A percentile compares a stretch with the other conserved stretches of the same genome.
Conservation (phyloP, 2,888 invertebrate genomes). For the Chymomyza fuscimana region DNA sequence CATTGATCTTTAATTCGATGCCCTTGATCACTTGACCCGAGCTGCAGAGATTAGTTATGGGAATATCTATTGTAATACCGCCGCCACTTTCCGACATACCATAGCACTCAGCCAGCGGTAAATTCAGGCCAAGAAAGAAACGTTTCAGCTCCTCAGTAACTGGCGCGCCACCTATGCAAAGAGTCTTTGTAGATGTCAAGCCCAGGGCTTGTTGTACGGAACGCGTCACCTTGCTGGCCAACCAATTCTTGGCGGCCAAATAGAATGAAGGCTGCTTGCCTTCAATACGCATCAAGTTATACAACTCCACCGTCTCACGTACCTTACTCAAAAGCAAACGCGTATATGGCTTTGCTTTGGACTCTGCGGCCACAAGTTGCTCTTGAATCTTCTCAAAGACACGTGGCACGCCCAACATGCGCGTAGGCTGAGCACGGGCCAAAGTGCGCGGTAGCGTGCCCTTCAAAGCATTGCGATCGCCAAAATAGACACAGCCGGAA, state of each 20-base stretch:
- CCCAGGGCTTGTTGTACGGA: constrained; percentile 89
- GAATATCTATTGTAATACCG: constrained; percentile 82
- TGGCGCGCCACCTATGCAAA: constrained; percentile 91
- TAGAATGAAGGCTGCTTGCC: constrained; percentile 62
- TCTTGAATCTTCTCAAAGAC: constrained; percentile 97
- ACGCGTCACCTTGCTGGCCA: constrained; percentile 84
- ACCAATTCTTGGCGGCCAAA: constrained; percentile 58
- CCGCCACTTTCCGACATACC: constrained; percentile 95
- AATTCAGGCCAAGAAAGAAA: constrained; percentile 91
- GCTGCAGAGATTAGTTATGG: constrained; percentile 82
- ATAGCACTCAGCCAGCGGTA: constrained; percentile 89
- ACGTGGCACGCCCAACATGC: constrained; percentile 92
- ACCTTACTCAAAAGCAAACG: constrained; percentile 86
- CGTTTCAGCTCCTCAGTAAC: constrained; percentile 88
- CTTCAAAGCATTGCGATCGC: constrained; percentile 92
- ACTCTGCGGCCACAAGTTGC: constrained; percentile 87
- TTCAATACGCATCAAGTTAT: constrained; percentile 82
- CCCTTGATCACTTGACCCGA: constrained; percentile 86
- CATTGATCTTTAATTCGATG: constrained; percentile 84
- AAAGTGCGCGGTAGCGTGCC: constrained; percentile 88
- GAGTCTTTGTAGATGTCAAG: constrained; percentile 85
- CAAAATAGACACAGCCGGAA: constrained; percentile 85
- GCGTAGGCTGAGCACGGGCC: constrained; percentile 88
- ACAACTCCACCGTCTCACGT: constrained; percentile 82
- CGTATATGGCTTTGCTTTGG: constrained; percentile 85